Percentiles rank a stretch among this genome's conserved stretches.
Conservation (phyloP, 35 echinoderm and acorn worm species). For the Apostichopus japonicus region DNA sequence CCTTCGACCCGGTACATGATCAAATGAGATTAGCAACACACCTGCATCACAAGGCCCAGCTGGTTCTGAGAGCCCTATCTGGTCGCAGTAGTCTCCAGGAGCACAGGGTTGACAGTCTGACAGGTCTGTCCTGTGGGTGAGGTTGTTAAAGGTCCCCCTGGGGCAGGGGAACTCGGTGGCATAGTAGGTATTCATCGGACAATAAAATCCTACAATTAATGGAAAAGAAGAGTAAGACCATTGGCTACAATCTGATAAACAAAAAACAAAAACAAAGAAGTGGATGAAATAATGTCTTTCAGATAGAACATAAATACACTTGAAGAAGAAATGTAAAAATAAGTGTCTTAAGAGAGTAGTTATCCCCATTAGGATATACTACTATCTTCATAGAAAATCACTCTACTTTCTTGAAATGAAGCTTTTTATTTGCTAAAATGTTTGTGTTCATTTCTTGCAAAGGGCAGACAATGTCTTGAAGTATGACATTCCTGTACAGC, state of each 20-base stretch:
- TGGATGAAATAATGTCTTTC: too few relatives aligned
- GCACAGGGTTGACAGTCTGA: slow-evolving; percentile 78
- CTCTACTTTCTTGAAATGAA: too few relatives aligned
- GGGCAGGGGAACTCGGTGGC: slow-evolving; percentile 84
- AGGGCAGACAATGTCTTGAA: too few relatives aligned
- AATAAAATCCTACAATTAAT: slow-evolving; percentile 49
- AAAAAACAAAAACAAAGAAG: background rate
- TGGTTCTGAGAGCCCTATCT: slow-evolving; percentile 81
- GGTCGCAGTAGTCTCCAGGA: slow-evolving; percentile 81
- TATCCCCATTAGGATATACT: too few relatives aligned
- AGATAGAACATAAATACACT: too few relatives aligned
- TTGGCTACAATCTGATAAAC: background rate
- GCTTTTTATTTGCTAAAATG: too few relatives aligned
- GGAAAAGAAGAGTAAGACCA: background rate
- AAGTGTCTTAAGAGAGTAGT: too few relatives aligned
- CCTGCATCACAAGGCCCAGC: slow-evolving; percentile 72
- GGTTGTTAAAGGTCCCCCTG: slow-evolving; percentile 92
- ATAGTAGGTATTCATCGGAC: slow-evolving; percentile 59
- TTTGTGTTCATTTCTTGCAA: too few relatives aligned
- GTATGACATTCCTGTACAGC: too few relatives aligned
- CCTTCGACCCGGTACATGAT: too few relatives aligned
- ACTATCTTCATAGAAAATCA: too few relatives aligned
- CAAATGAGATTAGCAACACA: background rate
- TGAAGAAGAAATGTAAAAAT: too few relatives aligned
- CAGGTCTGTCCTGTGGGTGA: slow-evolving; percentile 76